phyloP scores from a whole-genome alignment of 2,797 vertebrate genomes.

The Danio kyathit region DNA sequence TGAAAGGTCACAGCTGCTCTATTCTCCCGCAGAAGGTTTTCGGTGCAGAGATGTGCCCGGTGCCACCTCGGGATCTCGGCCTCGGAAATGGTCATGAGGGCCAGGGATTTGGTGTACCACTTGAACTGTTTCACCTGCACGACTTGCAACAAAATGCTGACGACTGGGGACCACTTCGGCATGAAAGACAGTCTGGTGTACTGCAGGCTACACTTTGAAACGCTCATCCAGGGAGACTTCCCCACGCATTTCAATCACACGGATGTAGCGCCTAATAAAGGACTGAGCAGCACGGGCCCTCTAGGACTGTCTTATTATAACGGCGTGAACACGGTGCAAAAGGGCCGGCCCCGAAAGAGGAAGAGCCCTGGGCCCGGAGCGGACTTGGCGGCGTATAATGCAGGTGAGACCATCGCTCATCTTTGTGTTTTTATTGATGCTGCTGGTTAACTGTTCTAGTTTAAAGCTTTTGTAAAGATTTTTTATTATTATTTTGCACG shows the following conservation, averaged over 20 bases:
- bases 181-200: slow-evolving; percentile 99
- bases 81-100: slow-evolving; percentile 99
- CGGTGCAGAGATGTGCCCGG: slow-evolving; percentile 96
- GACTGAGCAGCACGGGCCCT: slow-evolving; percentile 87
- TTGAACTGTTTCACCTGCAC: slow-evolving; percentile 98
- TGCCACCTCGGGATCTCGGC: slow-evolving; percentile 98
- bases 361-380: slow-evolving; percentile 95
- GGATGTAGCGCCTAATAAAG: slow-evolving; percentile 92
- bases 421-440: not conserved
- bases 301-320: slow-evolving; percentile 98
- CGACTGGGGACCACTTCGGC: slow-evolving; percentile 98
- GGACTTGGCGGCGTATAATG: slow-evolving; percentile 95
- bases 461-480: not conserved
- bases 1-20: slow-evolving; percentile 68
- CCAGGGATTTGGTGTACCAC: slow-evolving; percentile 97
- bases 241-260: slow-evolving; percentile 94
- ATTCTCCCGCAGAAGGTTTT: slow-evolving; percentile 92
- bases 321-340: slow-evolving; percentile 96
- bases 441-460: not conserved
- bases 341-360: slow-evolving; percentile 95
- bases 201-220: slow-evolving; percentile 98
- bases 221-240: slow-evolving; percentile 96
- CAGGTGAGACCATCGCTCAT: slow-evolving; percentile 82
- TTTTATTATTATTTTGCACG: not conserved
- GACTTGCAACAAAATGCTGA: slow-evolving; percentile 98